Base-by-base conservation (phyloP, 1,140 invertebrate genomes). In the Agrypnia vestita region DNA sequence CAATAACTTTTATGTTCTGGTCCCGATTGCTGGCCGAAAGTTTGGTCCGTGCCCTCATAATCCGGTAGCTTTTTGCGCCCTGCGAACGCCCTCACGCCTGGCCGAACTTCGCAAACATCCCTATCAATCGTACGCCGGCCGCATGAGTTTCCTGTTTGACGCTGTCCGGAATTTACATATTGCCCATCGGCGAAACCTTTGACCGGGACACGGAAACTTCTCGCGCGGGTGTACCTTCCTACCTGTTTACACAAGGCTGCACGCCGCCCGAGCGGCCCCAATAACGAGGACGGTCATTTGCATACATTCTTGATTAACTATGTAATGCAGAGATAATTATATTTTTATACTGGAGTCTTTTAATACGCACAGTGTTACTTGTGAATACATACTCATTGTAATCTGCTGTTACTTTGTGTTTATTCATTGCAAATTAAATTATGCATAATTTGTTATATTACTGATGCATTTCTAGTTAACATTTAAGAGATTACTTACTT, bases 231-330 rank as follows among this genome's bases (percentile, higher is more conserved):
- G 80, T 79, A 75, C 62, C 55, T 11, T 59, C 55, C 25, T 35
- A 35, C 80, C 67, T 82, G 80, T 76, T 82, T 79, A 82, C 80
- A 82, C 53, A 79, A 82, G 77, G 55, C 73, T 82, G 78, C 78
- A 81, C 75, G 56, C 72, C 78, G 71, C 78, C 80, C 71, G 72
- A 69, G 69, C 61, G n/a, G 21, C 79, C 74, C 79, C 72, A 76
- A 76, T 76, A 76, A 80, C 79, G 71, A 75, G 73, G 51, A 64
- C 53, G 79, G 74, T 55, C 79, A 77, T 80, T 80, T 77, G 76
- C 74, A 64, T 64, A 51, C 49, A 51, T 51, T 51, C n/a, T 51
- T 51, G 49, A 51, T 51, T 51, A 51, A 51, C 49, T 51, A 51
- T 51, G 49, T 15, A 15, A 51, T 51, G 1, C n/a, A 12, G 11